Evolutionary conservation across 1,140 invertebrate genomes (phyloP).

Genomic region (Cydia pomonella): DNA sequence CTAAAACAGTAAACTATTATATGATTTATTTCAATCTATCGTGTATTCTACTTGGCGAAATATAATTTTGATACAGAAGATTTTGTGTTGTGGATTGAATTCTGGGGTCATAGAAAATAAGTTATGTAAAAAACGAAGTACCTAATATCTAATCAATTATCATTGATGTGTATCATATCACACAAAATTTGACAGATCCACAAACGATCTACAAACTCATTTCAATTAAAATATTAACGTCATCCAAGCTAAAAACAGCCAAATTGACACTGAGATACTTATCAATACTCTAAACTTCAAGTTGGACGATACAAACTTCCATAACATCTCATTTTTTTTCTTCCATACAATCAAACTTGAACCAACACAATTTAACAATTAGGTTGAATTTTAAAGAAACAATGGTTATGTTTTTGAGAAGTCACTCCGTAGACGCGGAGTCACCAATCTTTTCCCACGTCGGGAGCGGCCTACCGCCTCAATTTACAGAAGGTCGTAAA

Average conservation of each 20-base stretch:
- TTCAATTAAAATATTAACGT: slow-evolving; percentile 22
- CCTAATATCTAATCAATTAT: too few relatives aligned
- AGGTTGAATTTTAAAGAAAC: not conserved
- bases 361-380: not conserved
- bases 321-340: not conserved
- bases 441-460: slow-evolving; percentile 29
- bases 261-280: not conserved
- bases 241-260: slow-evolving; percentile 6
- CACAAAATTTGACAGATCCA: not conserved
- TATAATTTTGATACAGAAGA: too few relatives aligned
- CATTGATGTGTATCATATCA: not conserved
- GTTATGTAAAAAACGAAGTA: too few relatives aligned
- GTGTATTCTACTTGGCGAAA: too few relatives aligned
- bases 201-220: not conserved
- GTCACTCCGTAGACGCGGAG: slow-evolving; percentile 16
- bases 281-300: slow-evolving; percentile 15
- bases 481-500: not conserved
- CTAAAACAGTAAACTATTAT: too few relatives aligned
- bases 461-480: not conserved
- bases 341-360: not conserved
- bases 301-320: slow-evolving; percentile 2
- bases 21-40: too few relatives aligned
- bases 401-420: not conserved
- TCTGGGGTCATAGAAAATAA: too few relatives aligned
- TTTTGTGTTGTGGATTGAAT: too few relatives aligned